A percentile compares a stretch with the other conserved stretches of the same genome.
Evolutionary conservation across 2,888 invertebrate genomes (phyloP).

Genomic region (Diarsia brunnea): DNA sequence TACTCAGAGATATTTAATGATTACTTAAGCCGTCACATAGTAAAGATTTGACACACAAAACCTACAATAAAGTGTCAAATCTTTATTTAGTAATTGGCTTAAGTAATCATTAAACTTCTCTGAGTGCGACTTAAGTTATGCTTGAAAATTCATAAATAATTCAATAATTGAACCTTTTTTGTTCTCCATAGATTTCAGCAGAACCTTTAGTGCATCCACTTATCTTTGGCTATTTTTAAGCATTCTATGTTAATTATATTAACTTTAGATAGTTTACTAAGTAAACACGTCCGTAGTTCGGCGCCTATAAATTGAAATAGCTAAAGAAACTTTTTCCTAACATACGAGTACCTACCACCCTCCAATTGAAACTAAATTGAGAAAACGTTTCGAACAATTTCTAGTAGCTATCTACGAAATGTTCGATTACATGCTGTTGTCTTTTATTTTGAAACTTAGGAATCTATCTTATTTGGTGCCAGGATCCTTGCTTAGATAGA

Average conservation of each 20-base stretch:
- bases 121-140: background rate
- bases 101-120: too few species aligned
- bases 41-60: too few species aligned
- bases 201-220: too few species aligned
- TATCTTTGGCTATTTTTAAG: background rate
- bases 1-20: too few species aligned
- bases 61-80: too few species aligned
- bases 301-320: background rate
- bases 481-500: background rate
- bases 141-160: background rate
- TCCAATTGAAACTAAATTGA: slow-evolving; percentile 18
- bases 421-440: background rate
- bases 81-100: too few species aligned
- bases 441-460: background rate
- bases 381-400: slow-evolving; percentile 1
- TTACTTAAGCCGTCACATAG: too few species aligned
- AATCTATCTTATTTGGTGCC: background rate
- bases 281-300: background rate
- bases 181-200: too few species aligned
- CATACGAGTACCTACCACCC: background rate
- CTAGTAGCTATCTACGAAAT: background rate
- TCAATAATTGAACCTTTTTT: too few species aligned
- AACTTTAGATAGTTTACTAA: background rate
- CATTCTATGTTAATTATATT: background rate
- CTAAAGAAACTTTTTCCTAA: background rate